Base-by-base conservation (phyloP, 2,797 vertebrate species). In the Chaetophractus vellerosus region DNA sequence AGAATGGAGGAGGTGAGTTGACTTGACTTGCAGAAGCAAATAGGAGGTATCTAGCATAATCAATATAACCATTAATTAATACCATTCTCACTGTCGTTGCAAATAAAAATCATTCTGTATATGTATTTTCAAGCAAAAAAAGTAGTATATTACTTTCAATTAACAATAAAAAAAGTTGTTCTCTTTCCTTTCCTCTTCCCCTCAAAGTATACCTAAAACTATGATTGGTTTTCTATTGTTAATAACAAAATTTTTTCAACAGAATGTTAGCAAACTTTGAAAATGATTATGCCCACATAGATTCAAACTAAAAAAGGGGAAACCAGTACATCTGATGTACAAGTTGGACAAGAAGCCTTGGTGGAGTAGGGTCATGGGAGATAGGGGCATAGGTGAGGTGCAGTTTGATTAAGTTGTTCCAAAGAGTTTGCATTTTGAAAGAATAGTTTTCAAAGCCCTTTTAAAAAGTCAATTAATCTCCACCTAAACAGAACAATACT, bases 381-480 rank as follows among this genome's bases (percentile, higher is more conserved):
- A 71, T 21, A 1, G 9, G 15, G 11, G 45, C 7, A 31, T 12
- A 45, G 36, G 71, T 63, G 26, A 63, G 11, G 31, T 12, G 21
- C 3, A 15, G 10, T 59, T 78, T 75, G 50, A 61, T 75, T 55
- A 85, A 91, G 18, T 18, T 71, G 11, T 71, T 79, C 3, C 23
- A 71, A 28, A 83, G 10, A 52, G 10, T 59, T 95, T 72, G 88
- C 15, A 69, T 91, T 82, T 94, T 85, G n/a, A 92, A 96, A 50
- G 7, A 75, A 78, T 64, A 48, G 3, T 57, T 88, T 94, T 76
- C 84, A 64, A 91, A 72, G 28, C 4, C 21, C 31, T 85, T 28
- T 0, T 24, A 57, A 90, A 80, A n/a, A 66, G 12, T 36, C 5
- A 14, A 72, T 18, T 85, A 69, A 71, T 90, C 74, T 10, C 45